phyloP scores from a whole-genome alignment of 2,797 vertebrate genomes.

The Ficedula albicollis region DNA sequence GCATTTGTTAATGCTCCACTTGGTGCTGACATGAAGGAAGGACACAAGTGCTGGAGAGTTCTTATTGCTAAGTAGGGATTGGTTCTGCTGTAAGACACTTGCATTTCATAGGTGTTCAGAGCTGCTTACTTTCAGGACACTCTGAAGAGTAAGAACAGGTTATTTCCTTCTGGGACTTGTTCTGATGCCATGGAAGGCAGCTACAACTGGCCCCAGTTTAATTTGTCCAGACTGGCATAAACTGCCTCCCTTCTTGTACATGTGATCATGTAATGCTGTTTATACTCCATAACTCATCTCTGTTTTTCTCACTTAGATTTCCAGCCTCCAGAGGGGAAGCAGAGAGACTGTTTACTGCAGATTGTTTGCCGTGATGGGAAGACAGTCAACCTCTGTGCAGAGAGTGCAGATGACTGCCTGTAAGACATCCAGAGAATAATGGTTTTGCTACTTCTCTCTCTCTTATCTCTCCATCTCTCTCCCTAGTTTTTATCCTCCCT shows the following conservation, averaged over 20 bases:
- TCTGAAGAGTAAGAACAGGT: not conserved
- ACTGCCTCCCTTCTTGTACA: not conserved
- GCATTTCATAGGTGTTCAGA: not conserved
- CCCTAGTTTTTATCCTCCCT: not conserved
- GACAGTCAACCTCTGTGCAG: conserved; percentile 91
- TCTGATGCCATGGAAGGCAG: not conserved
- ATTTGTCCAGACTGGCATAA: not conserved
- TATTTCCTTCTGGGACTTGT: not conserved
- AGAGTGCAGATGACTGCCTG: conserved; percentile 93
- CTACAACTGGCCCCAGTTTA: not conserved
- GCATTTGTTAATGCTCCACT: not conserved
- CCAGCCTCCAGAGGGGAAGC: conserved; percentile 89
- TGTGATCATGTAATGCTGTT: not conserved
- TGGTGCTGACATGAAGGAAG: not conserved
- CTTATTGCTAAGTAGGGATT: not conserved
- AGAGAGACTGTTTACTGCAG: conserved; percentile 88
- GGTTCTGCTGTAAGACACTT: not conserved
- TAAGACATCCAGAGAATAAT: conserved; percentile 73
- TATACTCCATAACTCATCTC: not conserved
- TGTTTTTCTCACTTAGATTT: conserved; percentile 78
- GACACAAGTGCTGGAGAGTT: not conserved
- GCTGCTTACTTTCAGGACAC: not conserved
- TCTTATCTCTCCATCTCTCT: not conserved
- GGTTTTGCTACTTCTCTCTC: not conserved
- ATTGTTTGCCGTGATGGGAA: conserved; percentile 93